phyloP scores from a whole-genome alignment of 2,797 vertebrate species.

The Menidia menidia region DNA sequence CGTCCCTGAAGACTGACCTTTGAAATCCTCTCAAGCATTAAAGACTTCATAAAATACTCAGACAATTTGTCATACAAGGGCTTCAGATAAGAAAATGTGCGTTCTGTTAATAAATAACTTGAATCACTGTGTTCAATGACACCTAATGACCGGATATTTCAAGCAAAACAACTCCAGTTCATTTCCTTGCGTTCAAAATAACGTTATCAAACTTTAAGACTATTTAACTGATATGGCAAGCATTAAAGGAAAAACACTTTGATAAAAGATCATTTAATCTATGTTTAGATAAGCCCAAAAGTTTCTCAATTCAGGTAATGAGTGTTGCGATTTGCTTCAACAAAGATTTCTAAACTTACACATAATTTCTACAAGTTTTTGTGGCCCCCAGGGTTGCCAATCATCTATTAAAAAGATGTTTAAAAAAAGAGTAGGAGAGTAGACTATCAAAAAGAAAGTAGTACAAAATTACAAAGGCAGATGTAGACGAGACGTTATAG shows the following conservation, averaged over 20 bases:
- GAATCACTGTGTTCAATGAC: background rate
- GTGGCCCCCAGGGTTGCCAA: background rate
- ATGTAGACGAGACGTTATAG: background rate
- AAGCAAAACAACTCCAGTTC: background rate
- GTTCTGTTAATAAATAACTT: background rate
- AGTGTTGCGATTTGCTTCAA: no score
- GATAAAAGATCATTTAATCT: background rate
- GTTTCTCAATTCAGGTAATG: no score
- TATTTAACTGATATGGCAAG: no score
- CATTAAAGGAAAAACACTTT: no score
- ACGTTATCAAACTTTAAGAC: no score
- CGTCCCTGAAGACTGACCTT: constrained; percentile 46
- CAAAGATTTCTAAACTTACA: no score
- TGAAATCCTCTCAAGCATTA: constrained; percentile 21
- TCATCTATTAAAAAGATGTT: constrained; percentile 12
- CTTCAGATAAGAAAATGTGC: constrained; percentile 24
- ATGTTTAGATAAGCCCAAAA: no score
- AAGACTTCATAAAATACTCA: constrained; percentile 16
- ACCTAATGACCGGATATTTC: background rate
- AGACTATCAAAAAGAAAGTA: constrained; percentile 17
- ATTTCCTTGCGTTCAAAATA: no score
- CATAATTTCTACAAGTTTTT: background rate
- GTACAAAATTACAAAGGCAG: constrained; percentile 20
- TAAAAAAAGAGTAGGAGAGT: background rate
- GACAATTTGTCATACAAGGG: constrained; percentile 17